Conservation (phyloP, 2,888 invertebrate genomes). For the Melanophora roralis region DNA sequence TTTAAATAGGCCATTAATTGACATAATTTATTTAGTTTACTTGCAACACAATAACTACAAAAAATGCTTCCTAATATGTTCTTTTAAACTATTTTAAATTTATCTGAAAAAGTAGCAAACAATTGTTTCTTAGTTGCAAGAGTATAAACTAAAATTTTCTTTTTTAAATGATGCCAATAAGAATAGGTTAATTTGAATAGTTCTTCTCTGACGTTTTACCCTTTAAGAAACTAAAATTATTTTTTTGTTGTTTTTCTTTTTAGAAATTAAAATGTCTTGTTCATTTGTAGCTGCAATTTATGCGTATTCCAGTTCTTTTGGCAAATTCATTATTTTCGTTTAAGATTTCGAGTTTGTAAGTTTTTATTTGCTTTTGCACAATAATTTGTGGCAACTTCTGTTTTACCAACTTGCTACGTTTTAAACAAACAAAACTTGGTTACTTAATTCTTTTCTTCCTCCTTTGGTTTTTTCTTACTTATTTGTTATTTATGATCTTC, state of each 20-base stretch:
- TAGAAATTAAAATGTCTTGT: conserved; percentile 54
- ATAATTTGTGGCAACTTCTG: conserved; percentile 48
- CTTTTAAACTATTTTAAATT: too few species aligned
- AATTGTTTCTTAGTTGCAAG: too few species aligned
- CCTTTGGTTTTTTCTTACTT: neutral
- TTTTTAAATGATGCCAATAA: neutral
- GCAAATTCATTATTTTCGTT: conserved; percentile 29
- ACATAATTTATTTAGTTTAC: too few species aligned
- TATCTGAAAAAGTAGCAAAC: too few species aligned
- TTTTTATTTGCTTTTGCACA: neutral
- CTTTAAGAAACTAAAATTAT: neutral
- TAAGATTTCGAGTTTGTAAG: neutral
- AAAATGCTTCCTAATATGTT: too few species aligned
- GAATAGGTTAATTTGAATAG: neutral
- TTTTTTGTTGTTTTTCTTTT: neutral
- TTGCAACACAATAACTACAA: too few species aligned
- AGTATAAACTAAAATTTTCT: too few species aligned
- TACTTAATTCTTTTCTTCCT: neutral
- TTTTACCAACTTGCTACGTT: conserved; percentile 8
- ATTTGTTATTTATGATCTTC: conserved; percentile 57
- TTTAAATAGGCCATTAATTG: too few species aligned
- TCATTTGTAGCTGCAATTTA: conserved; percentile 40
- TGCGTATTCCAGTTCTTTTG: conserved; percentile 11
- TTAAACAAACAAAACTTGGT: conserved; percentile 15
- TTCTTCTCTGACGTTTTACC: neutral